Base-by-base conservation (phyloP, 2,113 vertebrate genomes). In the Lutjanus erythropterus region DNA sequence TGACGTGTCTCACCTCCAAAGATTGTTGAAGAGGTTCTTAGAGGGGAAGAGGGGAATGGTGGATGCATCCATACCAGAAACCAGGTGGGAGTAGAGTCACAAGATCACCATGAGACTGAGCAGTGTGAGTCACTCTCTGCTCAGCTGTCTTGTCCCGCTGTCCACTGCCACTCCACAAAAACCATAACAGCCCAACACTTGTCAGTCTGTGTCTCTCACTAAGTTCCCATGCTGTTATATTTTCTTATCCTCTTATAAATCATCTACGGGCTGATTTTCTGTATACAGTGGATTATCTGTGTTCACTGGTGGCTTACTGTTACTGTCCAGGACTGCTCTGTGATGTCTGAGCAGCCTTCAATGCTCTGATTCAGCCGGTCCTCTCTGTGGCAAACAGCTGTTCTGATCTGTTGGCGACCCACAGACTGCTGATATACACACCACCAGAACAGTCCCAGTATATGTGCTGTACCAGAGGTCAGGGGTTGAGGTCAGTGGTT, bases 31-130 rank as follows among this genome's bases (percentile, higher is more conserved):
- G 31, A 11, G 39, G 15, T 33, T 72, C 14, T 49, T 41, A 7
- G 31, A 39, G 41, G 33, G 44, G 25, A 9, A 16, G n/a, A 29
- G 49, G 21, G 21, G 18, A 23, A n/a, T n/a, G n/a, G n/a, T n/a
- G n/a, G 35, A 39, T n/a, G 37, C 41, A 67, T 29, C 10, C 3
- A 50, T 4, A 66, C 6, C 60, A 55, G 49, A 65, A 55, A 61
- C 5, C 29, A 52, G 14, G 68, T 56, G 61, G 49, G 53, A 19
- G 58, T 69, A 58, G 42, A 75, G 79, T 86, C 91, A 92, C 76
- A 88, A 82, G 86, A 85, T 72, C 73, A 61, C 29, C 70, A 83
- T 86, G 87, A 74, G 77, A 77, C 18, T 0, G 0, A 75, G 25
- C 25, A 23, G 23, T 4, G 47, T 46, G 67, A 84, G 42, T 79